Evolutionary conservation across 2,888 invertebrate genomes (phyloP), one percentile per base, ranked within the genome.

Genomic region (Barypeithes pellucidus): DNA sequence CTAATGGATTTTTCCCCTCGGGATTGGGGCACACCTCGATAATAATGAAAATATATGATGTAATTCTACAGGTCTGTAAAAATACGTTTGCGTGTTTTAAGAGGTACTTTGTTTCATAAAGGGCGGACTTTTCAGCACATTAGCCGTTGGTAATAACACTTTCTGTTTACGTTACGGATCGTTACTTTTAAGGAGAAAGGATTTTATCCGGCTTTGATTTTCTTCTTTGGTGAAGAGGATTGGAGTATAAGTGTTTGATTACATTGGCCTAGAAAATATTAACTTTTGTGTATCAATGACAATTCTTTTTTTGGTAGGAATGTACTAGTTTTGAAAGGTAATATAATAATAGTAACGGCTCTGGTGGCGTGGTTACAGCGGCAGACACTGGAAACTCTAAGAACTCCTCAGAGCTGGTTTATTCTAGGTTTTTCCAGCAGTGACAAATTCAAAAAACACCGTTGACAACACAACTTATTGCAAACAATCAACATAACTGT

Each of bases 21-120:
- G 63, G 52, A 60, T 39, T 20, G 50, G 3, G 60, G 36, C 69
- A 59, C 73, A 68, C 69, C 73, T 50, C 60, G 43, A 41, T 66
- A 66, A 69, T 69, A 73, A 69, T 69, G 69, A 73, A 73, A 73
- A 73, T 73, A 59, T 69, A 65, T 69, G 52, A 39, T 16, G 65
- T 52, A 67, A 72, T 72, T 72, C 60, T 61, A 67, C 22, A 66
- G 60, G 68, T 39, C 60, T 59, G 50, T 60, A 68, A 68, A 68
- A 68, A 68, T 68, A 60, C 39, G 36, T 68, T 61, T 61, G 68
- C 43, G 59, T 50, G 68, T 50, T 59, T 33, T 61, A 50, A 50
- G 57, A 41, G 59, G 45, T 33, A 59, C 20, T 68, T 68, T 61
- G 47, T 63, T 29, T 29, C 61, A 43, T 61, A 61, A 61, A 61